Evolutionary conservation across 23 tunicate species (phyloP).

Genomic region (Halocynthia aurantium): DNA sequence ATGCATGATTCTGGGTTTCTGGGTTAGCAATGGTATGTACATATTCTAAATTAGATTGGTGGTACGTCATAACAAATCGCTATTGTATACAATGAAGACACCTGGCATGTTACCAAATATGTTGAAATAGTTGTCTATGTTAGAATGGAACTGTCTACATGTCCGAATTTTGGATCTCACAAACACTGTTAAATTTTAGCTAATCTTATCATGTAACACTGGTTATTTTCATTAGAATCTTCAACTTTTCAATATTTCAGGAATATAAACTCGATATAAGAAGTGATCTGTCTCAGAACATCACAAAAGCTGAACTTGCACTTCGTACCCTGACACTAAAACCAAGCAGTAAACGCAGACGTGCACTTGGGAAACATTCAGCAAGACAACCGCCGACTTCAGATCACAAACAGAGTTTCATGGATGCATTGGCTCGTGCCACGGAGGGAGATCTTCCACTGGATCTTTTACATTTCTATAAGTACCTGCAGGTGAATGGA

Average conservation of each 20-base stretch:
- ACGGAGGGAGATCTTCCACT: slow-evolving; percentile 65
- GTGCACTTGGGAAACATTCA: slow-evolving; percentile 80
- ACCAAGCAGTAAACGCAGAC: slow-evolving; percentile 79
- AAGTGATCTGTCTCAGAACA: slow-evolving; percentile 67
- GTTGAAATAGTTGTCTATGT: too few relatives aligned
- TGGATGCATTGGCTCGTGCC: slow-evolving; percentile 63
- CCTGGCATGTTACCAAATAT: too few relatives aligned
- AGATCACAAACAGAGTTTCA: slow-evolving; percentile 61
- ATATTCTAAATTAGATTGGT: too few relatives aligned
- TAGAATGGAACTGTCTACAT: too few relatives aligned
- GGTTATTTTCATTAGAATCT: too few relatives aligned
- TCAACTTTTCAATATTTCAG: not conserved
- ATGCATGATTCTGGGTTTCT: not conserved
- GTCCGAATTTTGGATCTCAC: too few relatives aligned
- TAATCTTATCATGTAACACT: too few relatives aligned
- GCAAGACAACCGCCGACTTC: slow-evolving; percentile 75
- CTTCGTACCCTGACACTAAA: slow-evolving; percentile 61
- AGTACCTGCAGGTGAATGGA: slow-evolving; percentile 58
- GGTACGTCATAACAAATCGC: too few relatives aligned
- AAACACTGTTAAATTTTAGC: too few relatives aligned
- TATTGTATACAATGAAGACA: too few relatives aligned
- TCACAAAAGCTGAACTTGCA: slow-evolving; percentile 75
- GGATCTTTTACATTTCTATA: slow-evolving; percentile 67
- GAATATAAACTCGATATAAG: slow-evolving; percentile 68
- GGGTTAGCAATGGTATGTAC: too few relatives aligned